phyloP scores from a whole-genome alignment of 1,140 invertebrate species.

The Eulimnadia texana region DNA sequence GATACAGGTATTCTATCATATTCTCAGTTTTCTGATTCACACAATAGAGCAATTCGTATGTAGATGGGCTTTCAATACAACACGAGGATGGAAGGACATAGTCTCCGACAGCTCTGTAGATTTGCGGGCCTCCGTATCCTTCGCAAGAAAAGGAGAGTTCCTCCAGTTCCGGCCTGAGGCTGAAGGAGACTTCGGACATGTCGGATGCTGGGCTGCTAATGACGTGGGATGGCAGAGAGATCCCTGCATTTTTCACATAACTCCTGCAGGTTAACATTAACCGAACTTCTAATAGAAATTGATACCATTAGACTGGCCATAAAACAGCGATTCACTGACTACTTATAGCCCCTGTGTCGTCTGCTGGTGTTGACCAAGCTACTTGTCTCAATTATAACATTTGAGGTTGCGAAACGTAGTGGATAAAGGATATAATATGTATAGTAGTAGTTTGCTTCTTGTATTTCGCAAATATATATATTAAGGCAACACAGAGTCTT shows the following conservation, averaged over 20 bases:
- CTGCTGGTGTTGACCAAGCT: too few species aligned
- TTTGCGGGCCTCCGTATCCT: background rate
- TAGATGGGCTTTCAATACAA: conserved; percentile 15
- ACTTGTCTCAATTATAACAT: too few species aligned
- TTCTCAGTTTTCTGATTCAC: background rate
- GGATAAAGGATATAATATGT: too few species aligned
- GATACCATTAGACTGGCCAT: too few species aligned
- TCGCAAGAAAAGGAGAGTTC: background rate
- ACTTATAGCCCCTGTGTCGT: too few species aligned
- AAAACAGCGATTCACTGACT: too few species aligned
- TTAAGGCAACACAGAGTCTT: too few species aligned
- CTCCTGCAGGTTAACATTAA: conserved; percentile 66
- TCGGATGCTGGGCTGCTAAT: conserved; percentile 60
- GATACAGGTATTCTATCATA: conserved; percentile 7
- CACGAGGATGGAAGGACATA: conserved; percentile 13
- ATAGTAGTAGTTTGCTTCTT: too few species aligned
- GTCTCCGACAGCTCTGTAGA: background rate
- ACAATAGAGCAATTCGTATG: background rate
- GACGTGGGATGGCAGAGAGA: conserved; percentile 53
- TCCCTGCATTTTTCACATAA: conserved; percentile 66
- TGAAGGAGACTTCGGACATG: conserved; percentile 51
- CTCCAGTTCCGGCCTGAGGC: conserved; percentile 36
- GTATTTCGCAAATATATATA: too few species aligned
- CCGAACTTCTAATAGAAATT: too few species aligned
- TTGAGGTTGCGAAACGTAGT: too few species aligned